These are phyloP conservation scores for Ostrea denselamellosa DNA, from an alignment of 1,140 invertebrate genomes.

Conservation along the genomic window DNA sequence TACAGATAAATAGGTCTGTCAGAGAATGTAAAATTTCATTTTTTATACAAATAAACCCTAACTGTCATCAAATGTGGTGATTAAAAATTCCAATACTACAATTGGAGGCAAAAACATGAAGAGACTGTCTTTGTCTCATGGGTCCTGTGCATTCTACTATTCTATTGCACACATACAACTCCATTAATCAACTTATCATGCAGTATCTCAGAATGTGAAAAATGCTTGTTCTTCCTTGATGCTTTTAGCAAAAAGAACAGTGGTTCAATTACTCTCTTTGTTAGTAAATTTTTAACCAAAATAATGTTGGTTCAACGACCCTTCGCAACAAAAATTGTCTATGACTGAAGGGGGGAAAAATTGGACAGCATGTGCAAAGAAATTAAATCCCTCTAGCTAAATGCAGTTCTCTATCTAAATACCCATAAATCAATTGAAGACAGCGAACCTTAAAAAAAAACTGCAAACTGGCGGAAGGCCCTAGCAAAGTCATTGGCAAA, in stretches of 20 bases:
- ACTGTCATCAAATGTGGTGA: not conserved
- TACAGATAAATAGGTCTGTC: not conserved
- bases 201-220: no score
- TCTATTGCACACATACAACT: no score
- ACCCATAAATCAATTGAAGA: conserved; percentile 43
- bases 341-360: conserved; percentile 17
- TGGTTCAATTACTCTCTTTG: not conserved
- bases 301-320: conserved; percentile 7
- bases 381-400: conserved; percentile 35
- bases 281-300: not conserved
- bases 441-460: conserved; percentile 29
- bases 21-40: not conserved
- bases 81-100: not conserved
- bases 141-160: no score
- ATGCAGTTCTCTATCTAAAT: conserved; percentile 41
- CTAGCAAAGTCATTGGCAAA: conserved; percentile 35
- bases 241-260: no score
- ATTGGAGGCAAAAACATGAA: not conserved
- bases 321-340: not conserved
- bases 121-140: no score
- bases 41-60: not conserved
- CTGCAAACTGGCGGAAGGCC: conserved; percentile 25
- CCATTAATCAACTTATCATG: no score
- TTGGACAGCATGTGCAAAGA: conserved; percentile 39
- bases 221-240: no score